Base-by-base conservation (phyloP, 2,888 invertebrate species). In the Thalpophila matura region DNA sequence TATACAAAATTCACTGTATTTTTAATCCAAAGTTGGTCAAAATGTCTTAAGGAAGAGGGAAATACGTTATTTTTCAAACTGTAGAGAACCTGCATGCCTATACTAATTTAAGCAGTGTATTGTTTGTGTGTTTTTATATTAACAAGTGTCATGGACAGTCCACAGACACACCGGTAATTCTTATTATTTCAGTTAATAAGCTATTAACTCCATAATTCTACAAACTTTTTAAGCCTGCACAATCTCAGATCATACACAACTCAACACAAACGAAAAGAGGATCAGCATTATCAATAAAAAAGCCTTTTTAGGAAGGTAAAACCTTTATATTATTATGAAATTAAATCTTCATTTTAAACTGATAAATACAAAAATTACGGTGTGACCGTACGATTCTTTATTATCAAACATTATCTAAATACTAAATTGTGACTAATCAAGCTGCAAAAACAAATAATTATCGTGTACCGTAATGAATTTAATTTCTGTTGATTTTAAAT, bases 401-500 rank as follows among this genome's bases (percentile, higher is more conserved):
- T 18, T 20, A 42, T 55, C 58, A 37, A 62, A 59, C 7, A 64
- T 55, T 63, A 59, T 37, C 56, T 72, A 59, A 49, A 40, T 49
- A 55, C 53, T 40, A 61, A 45, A 65, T 60, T 69, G 62, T 59
- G 58, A 61, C 63, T 73, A 72, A 79, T 46, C 58, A 49, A 77
- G 55, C 64, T 40, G 49, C 51, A 46, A 51, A 56, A 56, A 51
- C 43, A 47, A 72, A 64, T 49, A 33, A 35, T 53, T 49, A 57
- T 67, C 50, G 16, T 22, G 45, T 61, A 63, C 45, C 42, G 18
- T 38, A 55, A 50, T 61, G 20, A 40, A 61, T 59, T 53, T 59
- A 45, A 47, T 63, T 66, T 63, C 50, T 54, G 64, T 70, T 61
- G 51, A 68, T 58, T 63, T 79, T 66, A 57, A 75, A 70, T 74